These are phyloP conservation scores for Pachliopta kotzebuea DNA, from an alignment of 2,888 invertebrate genomes.

Conservation along the genomic window DNA sequence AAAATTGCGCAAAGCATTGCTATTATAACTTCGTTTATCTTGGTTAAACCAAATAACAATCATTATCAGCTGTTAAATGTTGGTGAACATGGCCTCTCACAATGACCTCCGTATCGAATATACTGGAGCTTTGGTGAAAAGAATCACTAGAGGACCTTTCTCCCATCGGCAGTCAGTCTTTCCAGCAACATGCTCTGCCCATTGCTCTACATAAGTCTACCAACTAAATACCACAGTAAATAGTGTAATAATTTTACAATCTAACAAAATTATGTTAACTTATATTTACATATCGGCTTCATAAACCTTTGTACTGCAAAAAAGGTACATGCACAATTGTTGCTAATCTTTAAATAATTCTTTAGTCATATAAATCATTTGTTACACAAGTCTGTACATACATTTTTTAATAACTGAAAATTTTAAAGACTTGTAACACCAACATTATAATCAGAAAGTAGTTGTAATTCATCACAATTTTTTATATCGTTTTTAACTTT, in stretches of 20 bases:
- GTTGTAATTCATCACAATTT: conserved; percentile 1
- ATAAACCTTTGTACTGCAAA: background rate
- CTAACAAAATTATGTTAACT: background rate
- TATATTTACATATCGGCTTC: conserved; percentile 7
- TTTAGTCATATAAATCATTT: conserved; percentile 14
- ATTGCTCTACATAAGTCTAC: too few relatives aligned
- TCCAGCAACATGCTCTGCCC: too few relatives aligned
- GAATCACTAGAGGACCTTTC: too few relatives aligned
- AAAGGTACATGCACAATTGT: conserved; percentile 8
- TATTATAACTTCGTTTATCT: too few relatives aligned
- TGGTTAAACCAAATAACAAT: too few relatives aligned
- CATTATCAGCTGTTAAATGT: too few relatives aligned
- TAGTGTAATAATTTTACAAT: background rate
- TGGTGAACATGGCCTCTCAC: too few relatives aligned
- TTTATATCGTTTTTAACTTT: background rate
- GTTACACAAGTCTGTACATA: conserved; percentile 21
- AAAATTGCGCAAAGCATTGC: too few relatives aligned
- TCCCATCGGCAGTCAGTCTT: too few relatives aligned
- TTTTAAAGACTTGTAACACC: conserved; percentile 5
- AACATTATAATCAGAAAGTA: conserved; percentile 5
- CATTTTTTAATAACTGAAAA: conserved; percentile 15
- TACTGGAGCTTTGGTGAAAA: too few relatives aligned
- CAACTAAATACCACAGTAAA: background rate
- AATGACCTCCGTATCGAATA: too few relatives aligned
- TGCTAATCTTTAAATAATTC: background rate